phyloP scores from a whole-genome alignment of 2,888 invertebrate species.

The Archaeoteleia sp. region DNA sequence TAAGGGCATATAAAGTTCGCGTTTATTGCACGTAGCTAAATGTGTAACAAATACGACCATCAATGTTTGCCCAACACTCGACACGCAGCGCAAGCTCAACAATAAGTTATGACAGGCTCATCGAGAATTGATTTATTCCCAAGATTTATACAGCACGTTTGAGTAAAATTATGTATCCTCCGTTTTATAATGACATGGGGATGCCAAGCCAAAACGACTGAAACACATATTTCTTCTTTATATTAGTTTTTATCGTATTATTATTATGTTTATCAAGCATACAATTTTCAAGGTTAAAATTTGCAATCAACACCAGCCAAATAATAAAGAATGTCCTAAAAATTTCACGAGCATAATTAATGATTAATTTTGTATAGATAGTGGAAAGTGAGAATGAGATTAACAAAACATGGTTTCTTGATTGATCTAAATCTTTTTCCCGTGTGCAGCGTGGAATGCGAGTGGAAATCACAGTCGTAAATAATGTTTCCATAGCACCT shows the following conservation, averaged over 20 bases:
- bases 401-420: too few relatives aligned
- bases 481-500: slow-evolving; percentile 37
- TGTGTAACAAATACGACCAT: slow-evolving; percentile 24
- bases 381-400: too few relatives aligned
- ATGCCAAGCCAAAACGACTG: too few relatives aligned
- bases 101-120: slow-evolving; percentile 12
- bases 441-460: not conserved
- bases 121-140: slow-evolving; percentile 27
- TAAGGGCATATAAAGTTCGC: slow-evolving; percentile 39
- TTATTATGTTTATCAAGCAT: too few relatives aligned
- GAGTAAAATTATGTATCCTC: not conserved
- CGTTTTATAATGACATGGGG: not conserved
- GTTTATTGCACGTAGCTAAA: slow-evolving; percentile 30
- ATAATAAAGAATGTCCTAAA: too few relatives aligned
- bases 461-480: slow-evolving; percentile 32
- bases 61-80: slow-evolving; percentile 33
- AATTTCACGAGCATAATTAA: too few relatives aligned
- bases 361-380: too few relatives aligned
- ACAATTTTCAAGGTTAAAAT: too few relatives aligned
- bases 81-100: slow-evolving; percentile 12
- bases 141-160: not conserved
- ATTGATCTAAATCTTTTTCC: too few relatives aligned
- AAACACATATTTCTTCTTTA: too few relatives aligned
- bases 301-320: too few relatives aligned
- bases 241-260: too few relatives aligned